These are phyloP conservation scores for Mormyrus lacerda DNA, from an alignment of 2,113 vertebrate genomes.

Conservation along the genomic window DNA sequence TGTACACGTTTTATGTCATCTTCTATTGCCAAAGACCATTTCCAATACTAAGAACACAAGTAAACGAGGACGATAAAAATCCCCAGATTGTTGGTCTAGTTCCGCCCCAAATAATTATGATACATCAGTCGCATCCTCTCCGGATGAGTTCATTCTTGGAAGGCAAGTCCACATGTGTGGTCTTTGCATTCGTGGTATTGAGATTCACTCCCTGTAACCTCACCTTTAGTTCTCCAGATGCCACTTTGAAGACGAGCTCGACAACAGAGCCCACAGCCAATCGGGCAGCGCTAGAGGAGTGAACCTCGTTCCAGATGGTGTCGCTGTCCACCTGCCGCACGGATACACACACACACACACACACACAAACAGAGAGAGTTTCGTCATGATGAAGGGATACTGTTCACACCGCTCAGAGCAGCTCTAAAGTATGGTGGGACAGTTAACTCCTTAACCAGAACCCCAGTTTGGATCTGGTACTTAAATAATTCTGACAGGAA, in stretches of 20 bases:
- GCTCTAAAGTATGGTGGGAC: not conserved
- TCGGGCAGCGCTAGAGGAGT: conserved; percentile 86
- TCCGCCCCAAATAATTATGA: too few species aligned
- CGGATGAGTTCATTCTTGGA: too few species aligned
- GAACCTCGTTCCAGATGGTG: conserved; percentile 96
- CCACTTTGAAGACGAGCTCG: conserved; percentile 94
- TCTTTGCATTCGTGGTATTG: too few species aligned
- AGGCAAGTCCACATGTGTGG: too few species aligned
- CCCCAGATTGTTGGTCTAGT: too few species aligned
- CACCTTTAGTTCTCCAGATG: conserved; percentile 88
- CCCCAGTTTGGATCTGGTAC: not conserved
- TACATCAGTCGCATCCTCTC: too few species aligned
- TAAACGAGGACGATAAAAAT: too few species aligned
- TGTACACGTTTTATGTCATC: too few species aligned
- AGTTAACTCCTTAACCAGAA: not conserved
- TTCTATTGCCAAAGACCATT: too few species aligned
- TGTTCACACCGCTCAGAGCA: not conserved
- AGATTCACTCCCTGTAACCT: conserved; percentile 26
- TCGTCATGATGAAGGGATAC: not conserved
- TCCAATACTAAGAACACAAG: too few species aligned
- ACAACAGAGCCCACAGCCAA: conserved; percentile 91
- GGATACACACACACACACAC: not conserved
- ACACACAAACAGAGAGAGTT: not conserved
- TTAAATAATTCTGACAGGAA: not conserved
- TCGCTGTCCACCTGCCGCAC: conserved; percentile 89